A percentile compares a stretch with the other conserved stretches of the same genome.
phyloP scores from a whole-genome alignment of 2,113 vertebrate genomes.

The Martes martes region DNA sequence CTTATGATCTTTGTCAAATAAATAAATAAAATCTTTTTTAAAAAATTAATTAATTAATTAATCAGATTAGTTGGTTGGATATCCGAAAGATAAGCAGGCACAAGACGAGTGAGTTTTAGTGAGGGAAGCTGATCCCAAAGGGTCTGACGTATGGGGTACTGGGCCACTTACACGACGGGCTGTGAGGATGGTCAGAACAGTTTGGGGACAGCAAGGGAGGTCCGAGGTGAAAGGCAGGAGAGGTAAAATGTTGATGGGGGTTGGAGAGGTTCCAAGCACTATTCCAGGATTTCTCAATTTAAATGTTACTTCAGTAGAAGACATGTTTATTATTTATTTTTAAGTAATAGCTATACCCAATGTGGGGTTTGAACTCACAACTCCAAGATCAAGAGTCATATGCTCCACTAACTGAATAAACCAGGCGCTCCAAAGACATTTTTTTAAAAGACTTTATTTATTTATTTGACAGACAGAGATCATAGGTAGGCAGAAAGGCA shows the following conservation, averaged over 20 bases:
- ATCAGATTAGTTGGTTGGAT: neutral
- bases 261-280: neutral
- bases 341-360: neutral
- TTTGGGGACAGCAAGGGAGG: neutral
- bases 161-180: neutral
- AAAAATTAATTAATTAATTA: neutral
- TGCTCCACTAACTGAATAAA: neutral
- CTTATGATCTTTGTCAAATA: too few relatives aligned
- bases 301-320: neutral
- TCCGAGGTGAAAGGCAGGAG: neutral
- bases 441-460: neutral
- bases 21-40: too few relatives aligned
- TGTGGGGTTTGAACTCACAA: neutral
- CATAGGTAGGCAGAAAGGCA: too few relatives aligned
- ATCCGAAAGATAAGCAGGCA: neutral
- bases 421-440: neutral
- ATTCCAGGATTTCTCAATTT: neutral
- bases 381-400: neutral
- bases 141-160: neutral
- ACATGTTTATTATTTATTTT: neutral
- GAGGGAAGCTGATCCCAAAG: neutral
- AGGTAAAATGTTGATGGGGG: neutral
- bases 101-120: neutral
- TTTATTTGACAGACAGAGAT: too few relatives aligned
- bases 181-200: neutral